Evolutionary conservation across 2,888 invertebrate genomes (phyloP), one percentile per base, ranked within the genome.

Genomic region (Polydrusus pterygomalis): DNA sequence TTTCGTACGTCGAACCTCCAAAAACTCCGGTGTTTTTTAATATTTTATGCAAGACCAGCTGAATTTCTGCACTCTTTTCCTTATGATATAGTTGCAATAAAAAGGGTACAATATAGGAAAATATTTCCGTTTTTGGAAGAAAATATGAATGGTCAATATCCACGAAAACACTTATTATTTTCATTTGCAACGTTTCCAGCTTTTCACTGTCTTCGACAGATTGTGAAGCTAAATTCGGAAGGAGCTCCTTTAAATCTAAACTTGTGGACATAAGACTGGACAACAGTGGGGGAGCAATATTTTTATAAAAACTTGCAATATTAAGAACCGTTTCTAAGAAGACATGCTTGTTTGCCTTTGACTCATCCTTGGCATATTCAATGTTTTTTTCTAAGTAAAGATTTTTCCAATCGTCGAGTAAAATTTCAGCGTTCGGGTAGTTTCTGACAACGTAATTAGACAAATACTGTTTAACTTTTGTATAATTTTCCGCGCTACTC

Each of bases 21-120:
- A 95, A 95, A 78, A 93, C 88, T 6, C 89, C 89, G 0, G 92
- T 92, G 74, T 90, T 91, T 80, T 88, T 89, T 30, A 95, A 90
- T 74, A 95, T 89, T 63, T 87, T 88, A 60, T 87, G 86, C 30
- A 93, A 85, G 2, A 85, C 79, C 38, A 51, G 58, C 67, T 83
- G 80, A 20, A 81, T 82, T n/a, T 85, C 84, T 18, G 78, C 56
- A 64, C 80, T 79, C 18, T 80, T 80, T 7, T 89, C 84, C 87
- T 89, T 8, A 87, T 89, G 79, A 89, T 87, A 84, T 88, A 89
- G 83, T 87, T 88, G 64, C 87, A 85, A 75, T 40, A 85, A 74
- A 18, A 83, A 51, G 1, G 82, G 80, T 0, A 85, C 64, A 38
- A 82, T 77, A 45, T 77, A 72, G 11, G 69, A 64, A 78, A 87